Base-by-base conservation (phyloP, 2,113 vertebrate genomes). In the Vidua chalybeata region DNA sequence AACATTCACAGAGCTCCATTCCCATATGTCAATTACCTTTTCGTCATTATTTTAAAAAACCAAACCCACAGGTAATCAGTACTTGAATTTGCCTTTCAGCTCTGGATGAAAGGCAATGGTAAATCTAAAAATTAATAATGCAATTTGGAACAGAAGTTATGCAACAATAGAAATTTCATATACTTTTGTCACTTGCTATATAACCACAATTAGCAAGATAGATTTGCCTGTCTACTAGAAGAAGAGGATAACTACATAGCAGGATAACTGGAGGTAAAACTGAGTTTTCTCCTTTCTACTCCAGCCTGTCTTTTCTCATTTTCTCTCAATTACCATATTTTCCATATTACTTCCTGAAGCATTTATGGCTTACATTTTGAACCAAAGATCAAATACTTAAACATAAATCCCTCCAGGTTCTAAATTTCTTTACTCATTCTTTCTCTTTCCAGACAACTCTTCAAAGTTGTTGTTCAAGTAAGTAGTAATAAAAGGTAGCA, bases 401-500 rank as follows among this genome's bases (percentile, higher is more conserved):
- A 37, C 22, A 49, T 43, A 62, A 84, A 93, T 86, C 39, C 64
- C 77, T 93, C 72, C 16, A 81, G 63, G 51, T 93, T 97, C 96
- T 92, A 94, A 94, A 91, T 33, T 95, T 95, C 86, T 90, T 96
- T 84, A 93, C 35, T 94, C 74, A 15, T 19, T 27, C 56, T 41
- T 43, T 74, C 63, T 66, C 82, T 88, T 87, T 88, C 84, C 84
- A 95, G 93, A 73, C 68, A 93, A 84, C 45, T 66, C 83, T 93
- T 97, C 76, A 92, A 97, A 97, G 59, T 31, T 94, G 84, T 92
- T 94, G 56, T 92, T 97, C 4, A 12, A 68, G 75, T 95, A 94
- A 96, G 73, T 78, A 96, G 93, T 97, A 96, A 96, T 89, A 95
- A 97, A 97, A 97, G 94, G 93, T 88, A 97, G 75, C 91, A 97